Evolutionary conservation across 2,797 vertebrate species (phyloP).

Genomic region (Enoplosus armatus): DNA sequence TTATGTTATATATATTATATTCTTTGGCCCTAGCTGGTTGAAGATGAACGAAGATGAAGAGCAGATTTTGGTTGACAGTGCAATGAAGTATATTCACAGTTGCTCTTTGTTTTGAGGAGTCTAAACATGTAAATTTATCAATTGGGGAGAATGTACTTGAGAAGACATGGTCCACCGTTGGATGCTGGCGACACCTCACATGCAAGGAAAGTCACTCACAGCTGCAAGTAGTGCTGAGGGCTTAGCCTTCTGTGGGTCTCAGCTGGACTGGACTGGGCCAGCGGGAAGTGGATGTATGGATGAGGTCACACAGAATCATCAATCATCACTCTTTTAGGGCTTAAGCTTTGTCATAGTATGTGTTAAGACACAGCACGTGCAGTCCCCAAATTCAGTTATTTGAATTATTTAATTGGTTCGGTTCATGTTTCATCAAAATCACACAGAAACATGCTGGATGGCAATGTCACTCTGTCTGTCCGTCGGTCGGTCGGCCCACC

Average conservation of each 20-base stretch:
- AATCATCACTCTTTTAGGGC: constrained; percentile 37
- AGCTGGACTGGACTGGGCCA: constrained; percentile 33
- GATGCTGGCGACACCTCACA: neutral
- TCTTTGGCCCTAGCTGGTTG: constrained; percentile 8
- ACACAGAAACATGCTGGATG: constrained; percentile 10
- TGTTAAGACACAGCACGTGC: constrained; percentile 9
- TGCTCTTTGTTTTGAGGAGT: neutral
- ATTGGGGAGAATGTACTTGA: neutral
- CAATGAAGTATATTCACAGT: constrained; percentile 22
- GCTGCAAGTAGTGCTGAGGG: neutral
- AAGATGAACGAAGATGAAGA: neutral
- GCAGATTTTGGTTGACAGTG: constrained; percentile 3
- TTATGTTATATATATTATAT: too few species aligned
- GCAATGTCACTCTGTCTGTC: constrained; percentile 3
- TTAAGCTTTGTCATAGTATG: neutral
- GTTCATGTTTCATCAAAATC: constrained; percentile 37
- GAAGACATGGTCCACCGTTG: neutral
- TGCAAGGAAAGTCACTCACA: constrained; percentile 18
- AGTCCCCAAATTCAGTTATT: too few species aligned
- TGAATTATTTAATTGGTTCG: too few species aligned
- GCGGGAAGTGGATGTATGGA: constrained; percentile 18
- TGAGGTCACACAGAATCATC: constrained; percentile 41
- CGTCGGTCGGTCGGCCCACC: neutral
- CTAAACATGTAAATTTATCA: neutral
- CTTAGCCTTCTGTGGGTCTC: constrained; percentile 24